A percentile compares a stretch with the other conserved stretches of the same genome.
Evolutionary conservation across 2,888 invertebrate species (phyloP).

Genomic region (Luffia ferchaultella): DNA sequence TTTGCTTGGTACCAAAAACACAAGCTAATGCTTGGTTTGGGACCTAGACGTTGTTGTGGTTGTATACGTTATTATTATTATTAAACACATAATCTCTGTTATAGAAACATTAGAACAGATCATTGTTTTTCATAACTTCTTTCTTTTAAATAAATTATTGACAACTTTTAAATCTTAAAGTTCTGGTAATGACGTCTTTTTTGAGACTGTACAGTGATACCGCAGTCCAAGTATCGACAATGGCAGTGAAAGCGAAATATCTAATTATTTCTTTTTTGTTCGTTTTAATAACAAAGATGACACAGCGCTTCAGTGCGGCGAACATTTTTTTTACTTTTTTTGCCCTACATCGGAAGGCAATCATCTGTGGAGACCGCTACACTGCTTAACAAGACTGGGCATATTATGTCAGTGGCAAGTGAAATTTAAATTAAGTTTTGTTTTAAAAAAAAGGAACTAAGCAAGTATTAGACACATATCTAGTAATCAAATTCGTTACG

Average conservation of each 20-base stretch:
- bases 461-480: background rate
- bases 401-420: background rate
- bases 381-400: background rate
- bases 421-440: background rate
- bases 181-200: too few relatives aligned
- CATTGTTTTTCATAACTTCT: too few relatives aligned
- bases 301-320: conserved; percentile 31
- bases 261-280: conserved; percentile 43
- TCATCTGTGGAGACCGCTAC: background rate
- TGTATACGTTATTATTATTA: too few relatives aligned
- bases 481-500: conserved; percentile 7
- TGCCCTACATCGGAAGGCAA: conserved; percentile 1
- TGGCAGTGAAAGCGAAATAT: conserved; percentile 56
- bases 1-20: too few relatives aligned
- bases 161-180: too few relatives aligned
- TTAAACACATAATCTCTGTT: too few relatives aligned
- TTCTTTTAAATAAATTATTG: too few relatives aligned
- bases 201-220: background rate
- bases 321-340: conserved; percentile 1
- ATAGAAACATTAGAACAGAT: too few relatives aligned
- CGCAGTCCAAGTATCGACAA: conserved; percentile 19
- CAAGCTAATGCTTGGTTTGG: too few relatives aligned
- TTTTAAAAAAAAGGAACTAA: background rate
- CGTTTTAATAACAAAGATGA: conserved; percentile 44
- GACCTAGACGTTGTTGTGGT: too few relatives aligned